Base-by-base conservation (phyloP, 2,888 invertebrate species). In the Euphydryas editha region DNA sequence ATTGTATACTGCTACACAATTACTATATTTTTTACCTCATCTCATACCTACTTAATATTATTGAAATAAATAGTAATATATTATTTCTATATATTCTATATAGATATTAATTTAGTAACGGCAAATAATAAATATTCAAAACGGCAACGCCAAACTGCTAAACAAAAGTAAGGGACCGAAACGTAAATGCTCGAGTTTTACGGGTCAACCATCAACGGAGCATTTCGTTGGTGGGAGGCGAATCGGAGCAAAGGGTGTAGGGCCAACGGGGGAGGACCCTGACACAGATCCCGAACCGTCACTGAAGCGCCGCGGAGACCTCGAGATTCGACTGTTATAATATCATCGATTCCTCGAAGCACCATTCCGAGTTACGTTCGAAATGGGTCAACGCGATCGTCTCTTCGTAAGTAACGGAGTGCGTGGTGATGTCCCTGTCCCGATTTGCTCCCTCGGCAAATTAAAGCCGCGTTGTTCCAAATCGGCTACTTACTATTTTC, bases 201-300 rank as follows among this genome's bases (percentile, higher is more conserved):
- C 86, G 86, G 89, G 89, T 88, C 86, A 86, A 83, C 83, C 81
- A 82, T 79, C 75, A 74, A 54, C 81, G 80, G 81, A 83, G 83
- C 78, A 78, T 81, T 75, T 76, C 71, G 76, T 73, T 64, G 36
- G 54, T 44, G 84, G 85, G 85, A 76, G 83, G 84, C 74, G 71
- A 70, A 70, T 65, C 68, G 70, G 71, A 76, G 79, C 78, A 82
- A 80, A 83, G 87, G 84, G 88, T 81, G 88, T 78, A 86, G 85
- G 89, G 87, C 82, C 78, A 79, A 80, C 78, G 82, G 86, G 86
- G 87, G 85, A 84, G 86, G 84, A 89, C 92, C 92, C 88, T 92
- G 92, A 92, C 92, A 92, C 87, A 90, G 90, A 91, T 91, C 87
- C 85, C 79, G 83, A 85, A 85, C 85, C 88, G 88, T 91, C 90